Percentiles rank a stretch among this genome's conserved stretches.
phyloP scores from a whole-genome alignment of 2,113 vertebrate genomes.

The Orientallactaga bullata region DNA sequence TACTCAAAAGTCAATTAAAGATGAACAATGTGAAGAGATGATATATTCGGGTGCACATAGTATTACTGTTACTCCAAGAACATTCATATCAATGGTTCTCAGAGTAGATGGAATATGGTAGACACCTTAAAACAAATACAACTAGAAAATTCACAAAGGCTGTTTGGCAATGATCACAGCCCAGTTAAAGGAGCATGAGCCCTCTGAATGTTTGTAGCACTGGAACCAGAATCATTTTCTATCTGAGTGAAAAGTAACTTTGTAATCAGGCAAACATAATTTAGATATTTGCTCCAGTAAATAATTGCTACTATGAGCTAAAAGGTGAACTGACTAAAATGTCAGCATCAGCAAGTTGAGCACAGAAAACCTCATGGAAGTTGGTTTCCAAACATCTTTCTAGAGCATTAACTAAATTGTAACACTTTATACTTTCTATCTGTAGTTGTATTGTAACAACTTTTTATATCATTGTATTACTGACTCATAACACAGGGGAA shows the following conservation, averaged over 20 bases:
- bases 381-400: conserved; percentile 47
- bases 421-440: not conserved
- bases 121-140: not conserved
- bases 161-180: too few relatives aligned
- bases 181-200: not conserved
- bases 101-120: not conserved
- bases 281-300: conserved; percentile 10
- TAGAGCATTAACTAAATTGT: conserved; percentile 13
- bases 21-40: not conserved
- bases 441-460: not conserved
- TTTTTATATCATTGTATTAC: not conserved
- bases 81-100: not conserved
- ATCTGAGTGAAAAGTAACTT: not conserved
- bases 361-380: not conserved
- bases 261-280: not conserved
- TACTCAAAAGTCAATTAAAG: not conserved
- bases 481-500: not conserved
- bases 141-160: not conserved
- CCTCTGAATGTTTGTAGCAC: not conserved
- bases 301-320: not conserved
- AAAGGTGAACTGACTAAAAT: not conserved
- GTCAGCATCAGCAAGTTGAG: not conserved
- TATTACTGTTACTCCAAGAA: not conserved
- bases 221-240: not conserved
- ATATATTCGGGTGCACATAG: not conserved